Base-by-base conservation (phyloP, 2,888 invertebrate species). In the Carabus problematicus region DNA sequence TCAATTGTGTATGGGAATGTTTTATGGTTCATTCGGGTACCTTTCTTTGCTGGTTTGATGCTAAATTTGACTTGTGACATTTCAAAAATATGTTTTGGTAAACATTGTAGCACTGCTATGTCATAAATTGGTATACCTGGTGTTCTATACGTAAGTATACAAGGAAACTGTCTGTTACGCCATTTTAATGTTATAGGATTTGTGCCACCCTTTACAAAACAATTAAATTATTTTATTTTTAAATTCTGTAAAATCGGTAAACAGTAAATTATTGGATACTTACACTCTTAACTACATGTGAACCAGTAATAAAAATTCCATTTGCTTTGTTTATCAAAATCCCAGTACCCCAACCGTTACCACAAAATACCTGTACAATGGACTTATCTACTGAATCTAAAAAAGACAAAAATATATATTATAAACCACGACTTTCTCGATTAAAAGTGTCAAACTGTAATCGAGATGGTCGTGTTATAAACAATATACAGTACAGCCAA, bases 261-360 rank as follows among this genome's bases (percentile, higher is more conserved):
- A 4, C 7, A 52, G 29, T 29, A 6, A 29, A 3, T 29, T 2
- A 29, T 29, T 29, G 6, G 18, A 14, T 39, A 60, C 81, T 78
- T 76, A 86, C 86, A 74, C 84, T 78, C 73, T 79, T 82, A 70
- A 88, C 85, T 67, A 88, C 87, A 76, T 89, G 89, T 0, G 88
- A 84, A 78, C 87, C 88, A 0, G 88, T 89, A 73, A 88, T 77
- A 60, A 88, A 82, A 73, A 83, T 83, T 0, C 87, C 88, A 18
- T 77, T 76, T 18, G 74, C 71, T 47, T 76, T 75, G 18, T 82
- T 81, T 1, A 88, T 81, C 47, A 88, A 77, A 66, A 88, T 81
- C 43, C 87, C 88, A 6, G 87, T 85, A 61, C 89, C 89, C 88
- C 88, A 88, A 72, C 83, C 82, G 19, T 76, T 72, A 1, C 88